Evolutionary conservation across 1,140 invertebrate species (phyloP).

Genomic region (Triops longicaudatus): DNA sequence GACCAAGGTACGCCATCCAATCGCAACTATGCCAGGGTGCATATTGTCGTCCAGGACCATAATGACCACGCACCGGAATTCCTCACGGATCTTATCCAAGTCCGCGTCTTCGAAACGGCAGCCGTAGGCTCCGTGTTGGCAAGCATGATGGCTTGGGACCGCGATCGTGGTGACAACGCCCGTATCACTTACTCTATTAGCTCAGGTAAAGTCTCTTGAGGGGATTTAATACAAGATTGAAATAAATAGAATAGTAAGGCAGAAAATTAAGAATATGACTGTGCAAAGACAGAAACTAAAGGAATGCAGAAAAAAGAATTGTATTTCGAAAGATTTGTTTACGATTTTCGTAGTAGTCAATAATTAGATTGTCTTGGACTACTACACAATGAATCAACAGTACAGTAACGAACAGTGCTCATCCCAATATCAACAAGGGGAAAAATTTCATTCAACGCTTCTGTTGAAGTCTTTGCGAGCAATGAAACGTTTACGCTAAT

Average conservation of each 20-base stretch:
- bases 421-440: no score
- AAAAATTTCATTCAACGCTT: no score
- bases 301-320: no score
- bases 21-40: slow-evolving; percentile 70
- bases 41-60: slow-evolving; percentile 71
- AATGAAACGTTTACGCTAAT: no score
- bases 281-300: no score
- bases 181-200: slow-evolving; percentile 68
- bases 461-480: no score
- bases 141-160: slow-evolving; percentile 64
- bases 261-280: background rate
- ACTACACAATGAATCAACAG: no score
- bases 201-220: slow-evolving; percentile 57
- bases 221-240: background rate
- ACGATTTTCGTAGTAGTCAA: no score
- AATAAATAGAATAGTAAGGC: background rate
- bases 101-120: slow-evolving; percentile 65
- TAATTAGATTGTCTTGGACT: no score
- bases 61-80: slow-evolving; percentile 85
- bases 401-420: no score
- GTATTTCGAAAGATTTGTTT: no score
- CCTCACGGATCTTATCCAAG: slow-evolving; percentile 60
- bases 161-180: slow-evolving; percentile 72
- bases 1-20: slow-evolving; percentile 80
- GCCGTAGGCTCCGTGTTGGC: slow-evolving; percentile 61